Conservation (phyloP, 2,113 vertebrate species). For the Dunckerocampus dactyliophorus region DNA sequence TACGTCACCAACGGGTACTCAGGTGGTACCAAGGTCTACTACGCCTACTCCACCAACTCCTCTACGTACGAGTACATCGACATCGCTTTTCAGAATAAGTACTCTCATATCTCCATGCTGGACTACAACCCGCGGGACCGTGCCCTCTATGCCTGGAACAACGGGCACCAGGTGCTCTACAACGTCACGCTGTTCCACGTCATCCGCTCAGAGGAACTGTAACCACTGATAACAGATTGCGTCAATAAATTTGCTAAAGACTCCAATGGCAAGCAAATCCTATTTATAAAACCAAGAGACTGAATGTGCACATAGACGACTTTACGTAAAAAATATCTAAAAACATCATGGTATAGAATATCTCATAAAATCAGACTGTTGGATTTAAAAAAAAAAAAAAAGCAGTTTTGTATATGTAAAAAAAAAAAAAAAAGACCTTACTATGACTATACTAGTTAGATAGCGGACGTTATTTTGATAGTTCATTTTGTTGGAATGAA, state of each 20-base stretch:
- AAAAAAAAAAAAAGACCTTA: slow-evolving; percentile 13
- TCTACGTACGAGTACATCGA: slow-evolving; percentile 98
- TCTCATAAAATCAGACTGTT: not conserved
- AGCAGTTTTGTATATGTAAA: slow-evolving; percentile 27
- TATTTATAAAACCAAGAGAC: slow-evolving; percentile 38
- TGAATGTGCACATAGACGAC: slow-evolving; percentile 55
- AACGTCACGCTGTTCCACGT: slow-evolving; percentile 98
- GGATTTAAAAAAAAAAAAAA: not conserved
- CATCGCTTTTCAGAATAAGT: slow-evolving; percentile 95
- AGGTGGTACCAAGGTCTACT: slow-evolving; percentile 95
- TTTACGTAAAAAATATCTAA: slow-evolving; percentile 16
- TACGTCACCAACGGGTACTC: slow-evolving; percentile 98
- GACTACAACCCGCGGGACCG: slow-evolving; percentile 98
- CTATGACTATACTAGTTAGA: not conserved
- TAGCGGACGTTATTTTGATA: slow-evolving; percentile 55
- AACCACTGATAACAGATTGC: slow-evolving; percentile 55
- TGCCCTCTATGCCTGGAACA: slow-evolving; percentile 97
- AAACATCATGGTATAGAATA: not conserved
- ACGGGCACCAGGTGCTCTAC: slow-evolving; percentile 95
- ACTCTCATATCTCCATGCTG: slow-evolving; percentile 98
- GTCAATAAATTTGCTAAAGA: slow-evolving; percentile 47
- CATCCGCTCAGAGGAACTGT: slow-evolving; percentile 91
- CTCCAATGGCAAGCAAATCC: slow-evolving; percentile 64
- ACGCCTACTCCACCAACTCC: slow-evolving; percentile 95
- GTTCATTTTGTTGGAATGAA: slow-evolving; percentile 60